A percentile compares a stretch with the other conserved stretches of the same genome.
phyloP scores from a whole-genome alignment of 2,797 vertebrate genomes.

The Silurus lanzhouensis region DNA sequence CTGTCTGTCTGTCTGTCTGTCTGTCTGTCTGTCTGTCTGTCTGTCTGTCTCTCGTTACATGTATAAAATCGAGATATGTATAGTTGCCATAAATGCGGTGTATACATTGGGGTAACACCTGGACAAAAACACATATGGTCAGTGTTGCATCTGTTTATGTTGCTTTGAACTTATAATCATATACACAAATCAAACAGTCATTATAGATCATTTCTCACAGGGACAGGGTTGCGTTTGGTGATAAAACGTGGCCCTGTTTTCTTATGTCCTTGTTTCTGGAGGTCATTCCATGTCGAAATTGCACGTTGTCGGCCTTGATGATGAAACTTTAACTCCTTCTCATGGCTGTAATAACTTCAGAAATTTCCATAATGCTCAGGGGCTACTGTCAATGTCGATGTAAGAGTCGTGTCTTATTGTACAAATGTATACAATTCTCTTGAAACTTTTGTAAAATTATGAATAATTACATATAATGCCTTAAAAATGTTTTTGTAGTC shows the following conservation, averaged over 20 bases:
- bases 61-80: background rate
- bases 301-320: conserved; percentile 34
- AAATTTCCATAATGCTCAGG: background rate
- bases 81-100: background rate
- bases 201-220: background rate
- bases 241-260: conserved; percentile 20
- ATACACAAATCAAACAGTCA: background rate
- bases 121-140: background rate
- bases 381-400: background rate
- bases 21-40: no score
- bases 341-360: conserved; percentile 17
- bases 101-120: background rate
- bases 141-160: background rate
- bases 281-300: conserved; percentile 41
- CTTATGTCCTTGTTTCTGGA: conserved; percentile 49
- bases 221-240: background rate
- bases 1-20: no score
- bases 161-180: background rate
- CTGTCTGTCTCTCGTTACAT: no score
- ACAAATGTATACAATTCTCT: background rate
- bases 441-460: background rate
- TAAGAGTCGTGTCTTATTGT: background rate
- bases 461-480: no score
- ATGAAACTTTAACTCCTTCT: conserved; percentile 11
- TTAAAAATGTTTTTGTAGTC: background rate